phyloP scores from a whole-genome alignment of 1,140 invertebrate species.

The Drosophila nebulosa region DNA sequence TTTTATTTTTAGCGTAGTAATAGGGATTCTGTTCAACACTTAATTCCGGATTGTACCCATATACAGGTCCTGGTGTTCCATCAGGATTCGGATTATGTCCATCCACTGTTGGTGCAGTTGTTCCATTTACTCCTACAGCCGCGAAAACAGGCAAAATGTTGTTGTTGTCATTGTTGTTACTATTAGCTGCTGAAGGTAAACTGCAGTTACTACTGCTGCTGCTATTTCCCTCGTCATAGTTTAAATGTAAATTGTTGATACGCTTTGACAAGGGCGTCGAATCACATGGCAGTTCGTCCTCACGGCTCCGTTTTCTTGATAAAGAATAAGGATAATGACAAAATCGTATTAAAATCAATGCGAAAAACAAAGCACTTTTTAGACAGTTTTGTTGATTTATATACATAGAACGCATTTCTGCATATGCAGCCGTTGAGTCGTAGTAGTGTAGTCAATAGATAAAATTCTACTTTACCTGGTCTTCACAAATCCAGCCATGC shows the following conservation, averaged over 20 bases:
- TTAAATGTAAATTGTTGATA: constrained; percentile 77
- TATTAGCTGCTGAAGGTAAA: constrained; percentile 12
- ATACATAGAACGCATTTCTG: not conserved
- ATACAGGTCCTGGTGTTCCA: not conserved
- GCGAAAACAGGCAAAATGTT: constrained; percentile 35
- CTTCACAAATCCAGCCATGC: constrained; percentile 60
- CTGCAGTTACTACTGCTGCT: constrained; percentile 65
- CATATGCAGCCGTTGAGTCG: not conserved
- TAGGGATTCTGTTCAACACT: constrained; percentile 69
- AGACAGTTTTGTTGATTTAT: no score
- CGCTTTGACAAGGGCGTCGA: constrained; percentile 75
- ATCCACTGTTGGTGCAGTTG: not conserved
- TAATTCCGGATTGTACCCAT: constrained; percentile 72
- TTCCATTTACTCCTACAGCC: constrained; percentile 3
- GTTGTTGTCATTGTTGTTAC: constrained; percentile 42
- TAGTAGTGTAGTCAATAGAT: not conserved
- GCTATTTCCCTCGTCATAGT: constrained; percentile 68
- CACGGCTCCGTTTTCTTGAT: constrained; percentile 76
- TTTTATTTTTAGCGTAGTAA: constrained; percentile 77
- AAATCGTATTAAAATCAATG: not conserved
- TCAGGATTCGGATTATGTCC: not conserved
- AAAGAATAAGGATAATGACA: not conserved
- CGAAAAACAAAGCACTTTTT: no score
- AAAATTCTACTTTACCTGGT: constrained; percentile 28
- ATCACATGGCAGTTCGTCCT: constrained; percentile 71